phyloP scores from a whole-genome alignment of 2,797 vertebrate genomes.

The Triplophysa yarkandensis region DNA sequence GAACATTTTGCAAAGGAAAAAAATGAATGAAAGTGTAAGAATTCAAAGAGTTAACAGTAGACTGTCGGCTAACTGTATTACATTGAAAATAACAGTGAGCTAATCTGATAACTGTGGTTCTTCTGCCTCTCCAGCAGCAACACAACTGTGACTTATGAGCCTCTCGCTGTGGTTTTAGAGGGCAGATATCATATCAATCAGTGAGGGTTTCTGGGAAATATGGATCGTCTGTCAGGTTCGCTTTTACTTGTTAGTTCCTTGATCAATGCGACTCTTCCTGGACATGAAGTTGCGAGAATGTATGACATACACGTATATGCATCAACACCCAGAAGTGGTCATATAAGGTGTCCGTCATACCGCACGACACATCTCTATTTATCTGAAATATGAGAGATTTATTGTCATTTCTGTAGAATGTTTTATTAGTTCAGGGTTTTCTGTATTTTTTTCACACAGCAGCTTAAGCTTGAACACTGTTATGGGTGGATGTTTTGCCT shows the following conservation, averaged over 20 bases:
- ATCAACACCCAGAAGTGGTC: conserved; percentile 2
- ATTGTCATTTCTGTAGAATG: not conserved
- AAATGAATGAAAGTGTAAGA: not conserved
- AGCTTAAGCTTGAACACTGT: not conserved
- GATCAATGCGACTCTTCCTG: conserved; percentile 38
- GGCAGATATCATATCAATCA: conserved; percentile 44
- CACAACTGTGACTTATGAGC: conserved; percentile 35
- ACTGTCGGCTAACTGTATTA: conserved; percentile 30
- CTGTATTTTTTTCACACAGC: not conserved
- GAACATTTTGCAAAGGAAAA: too few species aligned
- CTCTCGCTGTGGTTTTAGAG: conserved; percentile 40
- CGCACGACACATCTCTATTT: not conserved
- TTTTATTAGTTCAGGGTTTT: not conserved
- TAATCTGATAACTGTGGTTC: conserved; percentile 30
- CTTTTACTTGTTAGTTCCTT: conserved; percentile 39
- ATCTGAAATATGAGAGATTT: not conserved
- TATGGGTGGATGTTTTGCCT: conserved; percentile 1
- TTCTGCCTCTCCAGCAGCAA: conserved; percentile 24
- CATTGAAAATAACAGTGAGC: conserved; percentile 21
- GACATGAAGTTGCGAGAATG: conserved; percentile 28
- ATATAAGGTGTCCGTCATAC: not conserved
- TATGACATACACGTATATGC: not conserved
- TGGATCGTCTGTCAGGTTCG: conserved; percentile 39
- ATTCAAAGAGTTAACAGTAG: not conserved
- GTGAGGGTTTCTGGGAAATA: conserved; percentile 39